Evolutionary conservation across 2,113 vertebrate genomes (phyloP), one percentile per base, ranked within the genome.

Genomic region (Corythornis vintsioides): DNA sequence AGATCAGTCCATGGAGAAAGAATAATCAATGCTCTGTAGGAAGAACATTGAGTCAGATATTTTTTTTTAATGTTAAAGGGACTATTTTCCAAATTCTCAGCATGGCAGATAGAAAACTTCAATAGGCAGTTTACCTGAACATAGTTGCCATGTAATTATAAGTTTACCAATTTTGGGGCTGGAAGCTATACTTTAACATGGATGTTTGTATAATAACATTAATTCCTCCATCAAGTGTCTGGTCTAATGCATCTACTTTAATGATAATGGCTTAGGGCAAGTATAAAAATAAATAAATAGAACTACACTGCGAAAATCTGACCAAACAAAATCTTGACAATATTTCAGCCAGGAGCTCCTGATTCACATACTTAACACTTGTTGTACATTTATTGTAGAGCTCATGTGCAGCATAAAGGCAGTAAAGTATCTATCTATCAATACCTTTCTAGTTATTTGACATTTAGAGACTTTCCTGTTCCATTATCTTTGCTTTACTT

Each of bases 391-490:
- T 91, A 89, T 86, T 92, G 55, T 65, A 91, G 87, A 71, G 61
- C n/a, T 94, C 84, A 71, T 50, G 89, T 88, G 61, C 28, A 85
- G 45, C 79, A 67, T 59, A 89, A 88, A 92, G 63, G n/a, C 40
- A 88, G 35, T 83, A 89, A 93, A 94, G 65, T 87, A 83, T 80
- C 69, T 87, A 83, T 80, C 69, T 50, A 85, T 93, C 84, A 92
- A 90, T 95, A 89, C 33, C 42, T 88, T 92, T 91, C 83, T 70
- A 35, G 65, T 77, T 95, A 88, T 90, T 88, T 96, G 87, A 95
- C 92, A 96, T 97, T 96, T 96, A 95, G 70, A 93, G 29, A 94
- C 63, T 95, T 86, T 93, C 56, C 13, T 86, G 55, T 95, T 96
- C 81, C 81, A 93, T 96, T 96, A 92, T 75, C 79, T 92, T 95